Evolutionary conservation across 2,113 vertebrate species (phyloP).

Genomic region (Thinocorus orbignyianus): DNA sequence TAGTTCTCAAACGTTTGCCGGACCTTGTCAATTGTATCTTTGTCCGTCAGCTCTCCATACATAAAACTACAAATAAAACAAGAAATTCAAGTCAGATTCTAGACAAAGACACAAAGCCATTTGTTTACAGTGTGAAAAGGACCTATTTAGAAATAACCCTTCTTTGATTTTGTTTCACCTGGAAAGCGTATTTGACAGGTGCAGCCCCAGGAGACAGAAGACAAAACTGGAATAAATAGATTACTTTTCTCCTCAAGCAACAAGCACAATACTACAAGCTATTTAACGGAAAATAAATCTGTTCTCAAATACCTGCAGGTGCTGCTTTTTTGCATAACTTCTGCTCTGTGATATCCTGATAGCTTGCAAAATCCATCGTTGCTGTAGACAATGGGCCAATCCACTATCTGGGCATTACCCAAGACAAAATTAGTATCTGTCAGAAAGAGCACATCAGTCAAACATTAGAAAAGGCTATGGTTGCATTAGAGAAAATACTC

Average conservation of each 20-base stretch:
- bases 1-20: slow-evolving; percentile 94
- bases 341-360: slow-evolving; percentile 93
- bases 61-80: slow-evolving; percentile 86
- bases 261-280: slow-evolving; percentile 26
- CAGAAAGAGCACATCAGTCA: slow-evolving; percentile 60
- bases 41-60: slow-evolving; percentile 95
- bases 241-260: slow-evolving; percentile 2
- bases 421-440: slow-evolving; percentile 97
- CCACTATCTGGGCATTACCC: slow-evolving; percentile 97
- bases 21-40: slow-evolving; percentile 90
- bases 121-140: not conserved
- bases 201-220: not conserved
- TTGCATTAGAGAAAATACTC: not conserved
- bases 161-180: slow-evolving; percentile 34
- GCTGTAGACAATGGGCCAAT: slow-evolving; percentile 98
- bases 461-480: not conserved
- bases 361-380: slow-evolving; percentile 98
- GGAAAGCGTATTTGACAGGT: slow-evolving; percentile 31
- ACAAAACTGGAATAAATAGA: slow-evolving; percentile 40
- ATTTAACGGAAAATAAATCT: slow-evolving; percentile 54
- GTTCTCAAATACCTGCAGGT: slow-evolving; percentile 89
- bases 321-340: slow-evolving; percentile 99
- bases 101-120: not conserved
- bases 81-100: slow-evolving; percentile 27
- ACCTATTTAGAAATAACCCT: not conserved